These are phyloP conservation scores for Hipposideros armiger DNA, from an alignment of 2,113 vertebrate species.

Conservation along the genomic window DNA sequence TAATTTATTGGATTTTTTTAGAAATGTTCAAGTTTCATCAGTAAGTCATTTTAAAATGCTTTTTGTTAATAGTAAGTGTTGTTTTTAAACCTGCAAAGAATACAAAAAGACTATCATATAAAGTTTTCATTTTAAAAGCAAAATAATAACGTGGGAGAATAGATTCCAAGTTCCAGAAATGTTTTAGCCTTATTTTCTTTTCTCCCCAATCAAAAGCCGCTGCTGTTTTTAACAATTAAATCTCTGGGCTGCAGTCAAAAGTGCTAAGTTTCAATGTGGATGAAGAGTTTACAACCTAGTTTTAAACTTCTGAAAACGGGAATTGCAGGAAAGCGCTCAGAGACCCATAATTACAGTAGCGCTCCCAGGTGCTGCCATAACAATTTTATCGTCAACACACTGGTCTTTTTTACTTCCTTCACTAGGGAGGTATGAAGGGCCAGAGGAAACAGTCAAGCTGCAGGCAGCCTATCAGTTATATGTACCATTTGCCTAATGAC, in stretches of 20 bases:
- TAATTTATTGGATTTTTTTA: conserved; percentile 15
- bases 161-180: not conserved
- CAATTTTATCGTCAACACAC: not conserved
- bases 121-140: conserved; percentile 24
- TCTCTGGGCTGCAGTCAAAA: conserved; percentile 33
- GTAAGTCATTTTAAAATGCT: not conserved
- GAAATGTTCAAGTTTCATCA: not conserved
- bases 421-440: not conserved
- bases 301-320: conserved; percentile 45
- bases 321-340: not conserved
- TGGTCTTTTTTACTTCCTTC: not conserved
- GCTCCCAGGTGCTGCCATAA: not conserved
- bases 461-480: not conserved
- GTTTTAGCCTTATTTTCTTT: conserved; percentile 24
- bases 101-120: not conserved
- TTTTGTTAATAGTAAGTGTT: not conserved
- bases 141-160: not conserved
- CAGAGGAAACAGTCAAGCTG: not conserved
- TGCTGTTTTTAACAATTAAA: conserved; percentile 31
- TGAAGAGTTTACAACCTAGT: conserved; percentile 54
- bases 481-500: not conserved
- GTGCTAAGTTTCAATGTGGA: conserved; percentile 16
- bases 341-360: not conserved
- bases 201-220: not conserved
- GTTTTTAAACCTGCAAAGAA: not conserved